A percentile compares a stretch with the other conserved stretches of the same genome.
Conservation (phyloP, 37 sponge, comb jelly and placozoan species). For the Geodia barretti region DNA sequence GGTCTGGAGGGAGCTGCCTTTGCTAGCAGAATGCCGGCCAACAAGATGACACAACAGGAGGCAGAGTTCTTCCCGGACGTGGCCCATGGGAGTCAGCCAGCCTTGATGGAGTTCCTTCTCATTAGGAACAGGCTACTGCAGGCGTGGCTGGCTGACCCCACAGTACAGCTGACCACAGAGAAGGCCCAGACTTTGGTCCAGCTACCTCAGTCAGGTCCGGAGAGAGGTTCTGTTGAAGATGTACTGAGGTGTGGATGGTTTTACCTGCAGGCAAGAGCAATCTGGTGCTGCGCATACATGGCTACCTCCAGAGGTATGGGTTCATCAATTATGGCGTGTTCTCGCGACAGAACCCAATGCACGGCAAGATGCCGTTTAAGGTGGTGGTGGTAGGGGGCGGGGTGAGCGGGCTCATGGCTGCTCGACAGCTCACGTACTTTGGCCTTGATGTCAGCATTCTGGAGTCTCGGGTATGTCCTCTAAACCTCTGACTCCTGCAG, state of each 20-base stretch:
- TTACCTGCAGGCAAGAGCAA: conserved; percentile 61
- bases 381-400: conserved; percentile 96
- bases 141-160: conserved; percentile 85
- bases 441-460: conserved; percentile 93
- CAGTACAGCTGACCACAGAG: conserved; percentile 80
- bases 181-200: conserved; percentile 71
- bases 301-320: conserved; percentile 92
- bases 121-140: conserved; percentile 91
- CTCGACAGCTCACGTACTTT: conserved; percentile 92
- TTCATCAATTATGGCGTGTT: conserved; percentile 96
- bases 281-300: conserved; percentile 78
- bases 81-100: conserved; percentile 62
- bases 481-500: no score
- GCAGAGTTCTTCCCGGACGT: conserved; percentile 84
- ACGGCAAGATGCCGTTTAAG: conserved; percentile 91
- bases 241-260: background rate
- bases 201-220: conserved; percentile 73
- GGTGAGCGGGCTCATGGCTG: conserved; percentile 92
- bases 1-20: conserved; percentile 93
- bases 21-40: conserved; percentile 86
- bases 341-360: conserved; percentile 61
- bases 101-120: conserved; percentile 82
- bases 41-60: conserved; percentile 89
- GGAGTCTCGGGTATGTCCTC: conserved; percentile 80
- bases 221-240: background rate